Evolutionary conservation across 2,888 invertebrate genomes (phyloP).

Genomic region (Cataglyphis cursor): DNA sequence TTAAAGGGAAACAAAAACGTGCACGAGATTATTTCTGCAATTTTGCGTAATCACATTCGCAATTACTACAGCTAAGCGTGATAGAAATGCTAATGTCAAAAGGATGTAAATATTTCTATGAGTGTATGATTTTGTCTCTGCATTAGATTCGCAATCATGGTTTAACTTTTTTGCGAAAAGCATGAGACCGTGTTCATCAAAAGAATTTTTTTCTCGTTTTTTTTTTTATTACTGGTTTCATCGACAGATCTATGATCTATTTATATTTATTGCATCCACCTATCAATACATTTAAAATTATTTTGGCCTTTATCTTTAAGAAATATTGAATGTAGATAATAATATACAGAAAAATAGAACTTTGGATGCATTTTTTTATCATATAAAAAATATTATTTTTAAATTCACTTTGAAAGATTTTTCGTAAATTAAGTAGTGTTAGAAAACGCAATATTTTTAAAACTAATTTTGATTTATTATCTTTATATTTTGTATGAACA

Average conservation of each 20-base stretch:
- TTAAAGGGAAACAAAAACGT: slow-evolving; percentile 3
- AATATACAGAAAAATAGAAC: background rate
- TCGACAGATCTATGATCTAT: background rate
- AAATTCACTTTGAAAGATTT: background rate
- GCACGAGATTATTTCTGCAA: background rate
- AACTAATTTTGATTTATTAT: background rate
- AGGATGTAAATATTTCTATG: background rate
- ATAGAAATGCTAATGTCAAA: background rate
- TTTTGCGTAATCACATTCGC: background rate
- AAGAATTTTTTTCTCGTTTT: background rate
- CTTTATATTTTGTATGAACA: too few species aligned
- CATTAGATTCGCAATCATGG: background rate
- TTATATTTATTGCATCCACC: background rate
- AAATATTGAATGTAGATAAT: background rate
- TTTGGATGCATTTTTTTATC: background rate
- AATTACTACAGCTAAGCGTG: background rate
- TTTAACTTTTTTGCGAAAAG: background rate
- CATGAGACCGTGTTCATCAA: background rate
- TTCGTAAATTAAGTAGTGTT: background rate
- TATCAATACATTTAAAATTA: background rate
- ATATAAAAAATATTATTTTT: background rate
- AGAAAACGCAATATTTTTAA: background rate
- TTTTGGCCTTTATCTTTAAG: background rate
- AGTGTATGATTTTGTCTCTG: background rate
- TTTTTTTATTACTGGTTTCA: background rate